Conservation (phyloP, 2,113 vertebrate species). For the Thunnus maccoyii region DNA sequence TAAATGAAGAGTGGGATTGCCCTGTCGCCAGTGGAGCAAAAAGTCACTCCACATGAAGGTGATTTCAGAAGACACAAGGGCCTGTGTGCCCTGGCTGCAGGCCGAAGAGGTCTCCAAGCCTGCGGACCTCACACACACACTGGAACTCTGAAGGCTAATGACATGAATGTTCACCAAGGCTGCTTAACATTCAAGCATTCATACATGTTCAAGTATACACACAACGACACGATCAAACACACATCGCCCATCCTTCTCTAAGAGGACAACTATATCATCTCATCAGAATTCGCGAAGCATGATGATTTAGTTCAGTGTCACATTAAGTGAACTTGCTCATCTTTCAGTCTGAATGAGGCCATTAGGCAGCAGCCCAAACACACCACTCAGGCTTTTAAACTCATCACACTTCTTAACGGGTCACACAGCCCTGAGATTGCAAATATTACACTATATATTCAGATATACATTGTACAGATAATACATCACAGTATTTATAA, state of each 20-base stretch:
- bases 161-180: slow-evolving; percentile 69
- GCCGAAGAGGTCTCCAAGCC: slow-evolving; percentile 47
- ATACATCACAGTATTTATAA: neutral
- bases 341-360: slow-evolving; percentile 69
- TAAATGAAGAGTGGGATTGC: slow-evolving; percentile 75
- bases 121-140: slow-evolving; percentile 60
- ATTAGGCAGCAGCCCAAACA: slow-evolving; percentile 53
- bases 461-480: no score
- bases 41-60: slow-evolving; percentile 81
- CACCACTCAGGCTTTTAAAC: neutral
- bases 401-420: neutral
- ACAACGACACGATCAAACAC: slow-evolving; percentile 36
- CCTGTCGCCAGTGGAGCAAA: slow-evolving; percentile 70
- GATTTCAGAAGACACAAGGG: slow-evolving; percentile 69
- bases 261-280: slow-evolving; percentile 44
- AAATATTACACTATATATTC: neutral
- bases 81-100: slow-evolving; percentile 55
- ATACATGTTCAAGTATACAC: slow-evolving; percentile 51
- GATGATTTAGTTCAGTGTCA: slow-evolving; percentile 76
- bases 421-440: neutral
- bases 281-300: slow-evolving; percentile 62
- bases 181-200: slow-evolving; percentile 56
- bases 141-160: slow-evolving; percentile 64
- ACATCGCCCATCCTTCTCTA: slow-evolving; percentile 27
- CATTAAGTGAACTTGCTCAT: slow-evolving; percentile 69